phyloP scores from a whole-genome alignment of 2,113 vertebrate species.

The Brachypteracias leptosomus region DNA sequence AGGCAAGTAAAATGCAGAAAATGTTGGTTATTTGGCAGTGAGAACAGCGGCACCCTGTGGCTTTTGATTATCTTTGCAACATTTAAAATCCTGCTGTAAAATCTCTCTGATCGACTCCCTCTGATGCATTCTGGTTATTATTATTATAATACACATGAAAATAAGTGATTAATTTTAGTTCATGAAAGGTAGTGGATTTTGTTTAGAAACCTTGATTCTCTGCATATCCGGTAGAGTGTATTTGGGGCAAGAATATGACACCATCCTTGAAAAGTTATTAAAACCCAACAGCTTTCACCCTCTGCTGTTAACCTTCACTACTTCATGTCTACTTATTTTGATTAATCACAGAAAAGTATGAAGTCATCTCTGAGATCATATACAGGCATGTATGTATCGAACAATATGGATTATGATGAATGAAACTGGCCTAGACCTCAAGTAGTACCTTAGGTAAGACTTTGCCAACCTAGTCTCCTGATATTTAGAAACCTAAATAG shows the following conservation, averaged over 20 bases:
- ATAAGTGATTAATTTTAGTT: neutral
- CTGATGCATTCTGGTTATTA: neutral
- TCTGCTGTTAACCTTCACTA: neutral
- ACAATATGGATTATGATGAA: neutral
- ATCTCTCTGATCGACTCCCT: too few relatives aligned
- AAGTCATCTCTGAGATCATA: neutral
- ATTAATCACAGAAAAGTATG: neutral
- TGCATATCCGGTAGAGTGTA: neutral
- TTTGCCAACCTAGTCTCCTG: neutral
- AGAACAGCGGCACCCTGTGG: conserved; percentile 29
- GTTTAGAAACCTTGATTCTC: neutral
- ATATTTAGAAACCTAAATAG: neutral
- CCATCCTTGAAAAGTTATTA: neutral
- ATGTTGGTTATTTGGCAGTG: neutral
- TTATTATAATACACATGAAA: neutral
- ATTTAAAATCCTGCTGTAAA: neutral
- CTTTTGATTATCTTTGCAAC: neutral
- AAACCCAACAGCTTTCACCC: fast-evolving
- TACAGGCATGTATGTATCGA: neutral
- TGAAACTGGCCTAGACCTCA: neutral
- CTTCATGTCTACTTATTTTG: neutral
- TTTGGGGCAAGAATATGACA: neutral
- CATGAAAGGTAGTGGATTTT: neutral
- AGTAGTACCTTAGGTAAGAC: neutral
- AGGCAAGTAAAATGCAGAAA: neutral